These are phyloP conservation scores for Ephestia elutella DNA, from an alignment of 1,140 invertebrate genomes.

Conservation along the genomic window DNA sequence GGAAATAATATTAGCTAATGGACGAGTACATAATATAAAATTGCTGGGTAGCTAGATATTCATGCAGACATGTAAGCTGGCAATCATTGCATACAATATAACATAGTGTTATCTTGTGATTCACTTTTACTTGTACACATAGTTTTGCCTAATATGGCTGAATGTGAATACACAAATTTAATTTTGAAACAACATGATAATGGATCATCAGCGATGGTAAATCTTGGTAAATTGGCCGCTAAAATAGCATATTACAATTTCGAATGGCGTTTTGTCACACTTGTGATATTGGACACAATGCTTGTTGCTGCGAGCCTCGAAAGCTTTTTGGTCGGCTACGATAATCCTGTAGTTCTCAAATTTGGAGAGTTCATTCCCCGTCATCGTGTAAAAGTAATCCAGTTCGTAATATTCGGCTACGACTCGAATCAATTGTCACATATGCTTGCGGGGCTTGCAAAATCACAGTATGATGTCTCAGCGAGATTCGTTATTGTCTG, in stretches of 20 bases:
- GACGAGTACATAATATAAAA: not conserved
- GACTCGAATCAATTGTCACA: slow-evolving; percentile 31
- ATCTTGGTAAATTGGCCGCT: slow-evolving; percentile 35
- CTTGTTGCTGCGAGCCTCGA: slow-evolving; percentile 23
- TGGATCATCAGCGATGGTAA: slow-evolving; percentile 13
- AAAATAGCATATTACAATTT: slow-evolving; percentile 47
- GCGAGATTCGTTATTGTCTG: slow-evolving; percentile 48
- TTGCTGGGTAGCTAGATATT: not conserved
- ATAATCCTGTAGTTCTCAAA: slow-evolving; percentile 34
- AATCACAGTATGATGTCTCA: slow-evolving; percentile 32
- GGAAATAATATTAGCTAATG: not conserved
- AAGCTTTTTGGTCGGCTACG: slow-evolving; percentile 37
- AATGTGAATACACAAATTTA: not conserved
- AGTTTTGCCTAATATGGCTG: not conserved
- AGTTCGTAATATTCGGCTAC: slow-evolving; percentile 45
- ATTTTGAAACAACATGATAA: not conserved
- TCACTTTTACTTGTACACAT: not conserved
- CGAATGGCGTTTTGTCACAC: slow-evolving; percentile 44
- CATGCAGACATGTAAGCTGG: not conserved
- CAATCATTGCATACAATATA: not conserved
- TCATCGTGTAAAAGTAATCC: slow-evolving; percentile 21
- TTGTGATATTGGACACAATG: slow-evolving; percentile 35
- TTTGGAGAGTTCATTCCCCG: slow-evolving; percentile 27
- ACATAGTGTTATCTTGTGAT: not conserved
- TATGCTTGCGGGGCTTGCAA: slow-evolving; percentile 31